Conservation (phyloP, 2,888 invertebrate genomes). For the Cyclophora albipunctata region DNA sequence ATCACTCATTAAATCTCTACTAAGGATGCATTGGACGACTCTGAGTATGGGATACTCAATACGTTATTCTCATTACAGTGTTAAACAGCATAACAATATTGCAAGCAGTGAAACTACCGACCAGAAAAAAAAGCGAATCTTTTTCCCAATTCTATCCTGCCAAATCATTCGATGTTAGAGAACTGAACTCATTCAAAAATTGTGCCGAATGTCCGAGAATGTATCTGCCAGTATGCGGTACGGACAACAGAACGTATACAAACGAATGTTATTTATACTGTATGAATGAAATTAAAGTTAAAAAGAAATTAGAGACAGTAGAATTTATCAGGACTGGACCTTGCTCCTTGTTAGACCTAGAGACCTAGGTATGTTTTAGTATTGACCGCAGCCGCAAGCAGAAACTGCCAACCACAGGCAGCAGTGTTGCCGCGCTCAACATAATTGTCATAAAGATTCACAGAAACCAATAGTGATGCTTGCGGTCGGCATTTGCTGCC, state of each 20-base stretch:
- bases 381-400: not conserved
- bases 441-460: too few relatives aligned
- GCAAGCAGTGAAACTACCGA: too few relatives aligned
- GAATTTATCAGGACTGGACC: slow-evolving; percentile 9
- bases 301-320: slow-evolving; percentile 30
- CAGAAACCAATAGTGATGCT: not conserved
- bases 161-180: slow-evolving; percentile 1
- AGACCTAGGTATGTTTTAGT: not conserved
- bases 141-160: too few relatives aligned
- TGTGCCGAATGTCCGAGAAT: slow-evolving; percentile 29
- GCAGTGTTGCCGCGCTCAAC: too few relatives aligned
- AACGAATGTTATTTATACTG: slow-evolving; percentile 40
- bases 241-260: slow-evolving; percentile 31
- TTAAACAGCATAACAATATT: too few relatives aligned
- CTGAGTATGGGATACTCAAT: too few relatives aligned
- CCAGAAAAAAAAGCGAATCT: too few relatives aligned
- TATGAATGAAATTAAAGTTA: slow-evolving; percentile 30
- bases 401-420: too few relatives aligned
- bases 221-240: slow-evolving; percentile 34
- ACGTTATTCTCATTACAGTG: too few relatives aligned
- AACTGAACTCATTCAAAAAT: slow-evolving; percentile 9
- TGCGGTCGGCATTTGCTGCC: not conserved
- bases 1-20: too few relatives aligned
- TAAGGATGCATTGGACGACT: too few relatives aligned
- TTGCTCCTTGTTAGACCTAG: slow-evolving; percentile 6